phyloP scores from a whole-genome alignment of 2,888 invertebrate species.

The Cremastinae sp. region DNA sequence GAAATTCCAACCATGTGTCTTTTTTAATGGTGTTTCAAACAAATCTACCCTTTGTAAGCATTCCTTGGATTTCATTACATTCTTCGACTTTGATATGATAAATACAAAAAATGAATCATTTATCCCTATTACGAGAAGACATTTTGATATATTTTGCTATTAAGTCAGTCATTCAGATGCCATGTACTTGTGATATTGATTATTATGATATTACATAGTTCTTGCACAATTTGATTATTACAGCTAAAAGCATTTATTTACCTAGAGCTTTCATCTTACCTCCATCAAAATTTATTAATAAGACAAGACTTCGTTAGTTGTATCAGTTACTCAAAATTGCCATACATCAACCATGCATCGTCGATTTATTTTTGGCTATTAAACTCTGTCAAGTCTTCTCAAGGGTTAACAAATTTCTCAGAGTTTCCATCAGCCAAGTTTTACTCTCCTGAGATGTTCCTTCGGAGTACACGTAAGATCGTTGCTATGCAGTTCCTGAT shows the following conservation, averaged over 20 bases:
- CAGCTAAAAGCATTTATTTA: background rate
- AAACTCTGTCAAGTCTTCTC: slow-evolving; percentile 10
- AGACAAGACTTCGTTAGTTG: background rate
- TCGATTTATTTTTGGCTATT: background rate
- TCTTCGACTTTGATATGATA: too few species aligned
- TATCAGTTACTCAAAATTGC: background rate
- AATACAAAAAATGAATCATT: too few species aligned
- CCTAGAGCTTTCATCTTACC: background rate
- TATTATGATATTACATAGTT: too few species aligned
- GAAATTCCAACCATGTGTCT: too few species aligned
- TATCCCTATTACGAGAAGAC: too few species aligned
- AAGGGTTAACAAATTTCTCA: slow-evolving; percentile 3
- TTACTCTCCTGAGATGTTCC: slow-evolving; percentile 10
- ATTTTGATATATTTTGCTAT: too few species aligned
- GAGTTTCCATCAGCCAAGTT: slow-evolving; percentile 45
- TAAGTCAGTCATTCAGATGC: too few species aligned
- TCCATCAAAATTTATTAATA: background rate
- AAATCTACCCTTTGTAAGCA: too few species aligned
- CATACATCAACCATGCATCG: background rate
- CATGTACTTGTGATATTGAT: too few species aligned
- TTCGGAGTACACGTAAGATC: slow-evolving; percentile 15
- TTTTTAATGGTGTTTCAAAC: too few species aligned
- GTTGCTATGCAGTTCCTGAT: background rate
- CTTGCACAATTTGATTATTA: too few species aligned
- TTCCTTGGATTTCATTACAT: too few species aligned